These are phyloP conservation scores for Axea sp. DNA, from an alignment of 2,888 invertebrate species.

Conservation along the genomic window DNA sequence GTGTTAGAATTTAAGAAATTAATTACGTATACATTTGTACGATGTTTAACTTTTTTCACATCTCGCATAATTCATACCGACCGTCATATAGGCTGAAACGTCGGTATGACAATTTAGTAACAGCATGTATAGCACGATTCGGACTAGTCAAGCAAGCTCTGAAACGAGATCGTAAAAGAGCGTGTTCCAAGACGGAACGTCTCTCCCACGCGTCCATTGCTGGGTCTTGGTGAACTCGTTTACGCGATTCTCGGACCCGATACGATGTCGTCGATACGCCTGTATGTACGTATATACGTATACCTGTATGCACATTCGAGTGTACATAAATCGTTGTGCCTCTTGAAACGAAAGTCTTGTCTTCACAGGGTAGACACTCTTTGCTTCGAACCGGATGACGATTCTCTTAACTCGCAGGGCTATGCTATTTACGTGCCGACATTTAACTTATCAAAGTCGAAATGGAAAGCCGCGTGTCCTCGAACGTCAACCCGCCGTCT, in stretches of 20 bases:
- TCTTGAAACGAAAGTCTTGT: conserved; percentile 60
- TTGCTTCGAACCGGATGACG: conserved; percentile 52
- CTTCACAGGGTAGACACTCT: conserved; percentile 62
- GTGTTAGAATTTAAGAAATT: too few species aligned
- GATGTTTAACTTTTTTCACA: too few species aligned
- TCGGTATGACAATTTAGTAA: conserved; percentile 51
- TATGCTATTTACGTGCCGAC: conserved; percentile 44
- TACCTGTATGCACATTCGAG: conserved; percentile 15
- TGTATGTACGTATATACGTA: conserved; percentile 6
- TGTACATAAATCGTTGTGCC: conserved; percentile 44
- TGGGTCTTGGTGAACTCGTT: conserved; percentile 57
- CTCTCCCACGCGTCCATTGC: conserved; percentile 59
- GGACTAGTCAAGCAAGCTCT: conserved; percentile 53
- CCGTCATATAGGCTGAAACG: conserved; percentile 14
- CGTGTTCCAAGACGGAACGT: conserved; percentile 54
- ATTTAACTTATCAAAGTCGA: conserved; percentile 49
- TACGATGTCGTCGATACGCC: conserved; percentile 46
- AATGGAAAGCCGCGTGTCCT: conserved; percentile 56
- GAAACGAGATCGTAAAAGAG: conserved; percentile 58
- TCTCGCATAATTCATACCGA: background rate
- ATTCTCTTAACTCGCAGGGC: conserved; percentile 45
- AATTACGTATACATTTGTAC: too few species aligned
- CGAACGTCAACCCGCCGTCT: conserved; percentile 40
- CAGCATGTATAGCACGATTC: conserved; percentile 54
- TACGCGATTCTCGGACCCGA: conserved; percentile 43